These are phyloP conservation scores for Porites australiensis DNA, from an alignment of 64 coral and sea anemone genomes.

Conservation along the genomic window DNA sequence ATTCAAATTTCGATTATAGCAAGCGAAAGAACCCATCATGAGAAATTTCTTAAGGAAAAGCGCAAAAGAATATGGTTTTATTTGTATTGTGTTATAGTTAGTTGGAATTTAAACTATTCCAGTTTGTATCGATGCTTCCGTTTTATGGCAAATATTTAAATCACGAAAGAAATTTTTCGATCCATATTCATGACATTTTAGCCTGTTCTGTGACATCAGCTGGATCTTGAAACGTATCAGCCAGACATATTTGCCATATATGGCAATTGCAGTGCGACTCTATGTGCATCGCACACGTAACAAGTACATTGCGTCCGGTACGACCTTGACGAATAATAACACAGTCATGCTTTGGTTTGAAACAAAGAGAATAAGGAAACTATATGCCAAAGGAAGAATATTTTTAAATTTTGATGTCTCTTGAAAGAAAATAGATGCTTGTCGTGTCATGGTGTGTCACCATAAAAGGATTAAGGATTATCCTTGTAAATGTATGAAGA, in stretches of 20 bases:
- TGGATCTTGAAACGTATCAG: not conserved
- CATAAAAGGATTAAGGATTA: not conserved
- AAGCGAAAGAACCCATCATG: not conserved
- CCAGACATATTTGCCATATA: not conserved
- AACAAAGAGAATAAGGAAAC: not conserved
- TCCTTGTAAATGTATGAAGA: not conserved
- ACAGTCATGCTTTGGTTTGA: not conserved
- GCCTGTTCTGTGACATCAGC: not conserved
- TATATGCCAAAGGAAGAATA: not conserved
- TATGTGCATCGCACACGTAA: not conserved
- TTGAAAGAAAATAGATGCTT: too few species aligned
- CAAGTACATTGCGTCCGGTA: too few species aligned
- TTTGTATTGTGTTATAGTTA: constrained; percentile 6
- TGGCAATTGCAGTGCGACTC: not conserved
- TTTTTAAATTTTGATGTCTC: not conserved
- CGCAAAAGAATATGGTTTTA: not conserved
- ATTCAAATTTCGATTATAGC: not conserved
- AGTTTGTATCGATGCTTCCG: constrained; percentile 5
- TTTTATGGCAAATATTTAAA: constrained; percentile 8
- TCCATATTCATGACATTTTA: constrained; percentile 30
- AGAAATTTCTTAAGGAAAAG: not conserved
- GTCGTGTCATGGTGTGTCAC: not conserved
- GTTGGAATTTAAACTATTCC: constrained; percentile 32
- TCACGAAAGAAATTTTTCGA: constrained; percentile 37
- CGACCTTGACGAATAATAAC: not conserved